These are phyloP conservation scores for Pachycephus smyrnensis DNA, from an alignment of 2,888 invertebrate species.

Conservation along the genomic window DNA sequence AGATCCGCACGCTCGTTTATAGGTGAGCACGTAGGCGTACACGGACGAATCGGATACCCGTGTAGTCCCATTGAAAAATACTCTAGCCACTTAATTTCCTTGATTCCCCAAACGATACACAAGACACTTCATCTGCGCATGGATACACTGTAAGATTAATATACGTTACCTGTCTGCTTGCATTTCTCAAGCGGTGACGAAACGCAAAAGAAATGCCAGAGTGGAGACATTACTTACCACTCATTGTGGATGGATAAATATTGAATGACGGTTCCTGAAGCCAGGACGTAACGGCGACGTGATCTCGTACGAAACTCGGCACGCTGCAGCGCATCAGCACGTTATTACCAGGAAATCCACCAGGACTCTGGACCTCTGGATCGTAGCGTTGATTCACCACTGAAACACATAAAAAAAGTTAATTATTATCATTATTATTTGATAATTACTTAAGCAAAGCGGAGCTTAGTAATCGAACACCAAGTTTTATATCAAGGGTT, in stretches of 20 bases:
- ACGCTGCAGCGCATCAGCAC: constrained; percentile 71
- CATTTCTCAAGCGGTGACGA: not conserved
- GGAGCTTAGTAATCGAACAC: not conserved
- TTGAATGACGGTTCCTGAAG: constrained; percentile 71
- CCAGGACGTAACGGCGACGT: constrained; percentile 72
- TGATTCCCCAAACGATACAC: not conserved
- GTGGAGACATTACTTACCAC: constrained; percentile 64
- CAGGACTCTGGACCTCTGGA: constrained; percentile 72
- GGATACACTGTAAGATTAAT: not conserved
- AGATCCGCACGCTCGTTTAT: not conserved
- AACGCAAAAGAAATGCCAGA: not conserved
- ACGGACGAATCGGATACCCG: not conserved
- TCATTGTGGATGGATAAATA: constrained; percentile 70
- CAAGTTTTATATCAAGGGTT: not conserved
- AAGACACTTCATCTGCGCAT: not conserved
- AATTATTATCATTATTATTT: not conserved
- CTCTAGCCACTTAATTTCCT: not conserved
- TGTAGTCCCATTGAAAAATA: not conserved
- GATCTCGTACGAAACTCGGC: constrained; percentile 71
- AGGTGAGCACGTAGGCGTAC: not conserved
- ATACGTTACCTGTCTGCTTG: not conserved
- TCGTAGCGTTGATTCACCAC: constrained; percentile 72
- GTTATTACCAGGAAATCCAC: constrained; percentile 71
- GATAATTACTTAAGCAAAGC: not conserved
- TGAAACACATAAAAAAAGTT: constrained; percentile 47